Conservation (phyloP, 2,888 invertebrate species). For the Theodoxus fluviatilis region DNA sequence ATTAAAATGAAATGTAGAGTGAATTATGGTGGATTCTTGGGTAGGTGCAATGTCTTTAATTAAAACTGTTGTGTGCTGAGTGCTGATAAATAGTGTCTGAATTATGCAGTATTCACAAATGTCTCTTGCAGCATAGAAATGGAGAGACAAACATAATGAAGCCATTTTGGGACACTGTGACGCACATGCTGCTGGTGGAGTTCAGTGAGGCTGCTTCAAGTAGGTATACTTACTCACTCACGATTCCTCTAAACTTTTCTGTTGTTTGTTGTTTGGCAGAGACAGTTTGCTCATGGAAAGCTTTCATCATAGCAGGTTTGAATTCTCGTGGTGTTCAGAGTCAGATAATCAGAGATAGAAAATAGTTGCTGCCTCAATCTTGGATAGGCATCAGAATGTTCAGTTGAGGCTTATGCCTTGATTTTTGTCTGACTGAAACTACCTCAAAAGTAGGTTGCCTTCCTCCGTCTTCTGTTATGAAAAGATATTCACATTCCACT, state of each 20-base stretch:
- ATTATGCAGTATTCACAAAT: background rate
- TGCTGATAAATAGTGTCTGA: background rate
- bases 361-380: too few relatives aligned
- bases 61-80: too few relatives aligned
- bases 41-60: background rate
- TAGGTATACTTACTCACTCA: constrained; percentile 33
- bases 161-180: constrained; percentile 72
- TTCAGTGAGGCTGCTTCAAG: constrained; percentile 68
- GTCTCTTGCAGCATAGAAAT: constrained; percentile 42
- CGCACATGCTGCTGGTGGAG: constrained; percentile 66
- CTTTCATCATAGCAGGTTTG: too few relatives aligned
- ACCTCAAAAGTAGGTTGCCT: too few relatives aligned
- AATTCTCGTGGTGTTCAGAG: too few relatives aligned
- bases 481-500: too few relatives aligned
- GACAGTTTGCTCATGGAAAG: background rate
- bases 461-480: too few relatives aligned
- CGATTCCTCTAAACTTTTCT: background rate
- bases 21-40: background rate
- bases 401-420: too few relatives aligned
- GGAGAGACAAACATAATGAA: constrained; percentile 58
- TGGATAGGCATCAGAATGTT: too few relatives aligned
- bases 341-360: too few relatives aligned
- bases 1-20: too few relatives aligned
- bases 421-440: too few relatives aligned
- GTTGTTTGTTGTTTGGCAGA: background rate